Evolutionary conservation across 2,113 vertebrate genomes (phyloP).

Genomic region (Ibidorhyncha struthersii): DNA sequence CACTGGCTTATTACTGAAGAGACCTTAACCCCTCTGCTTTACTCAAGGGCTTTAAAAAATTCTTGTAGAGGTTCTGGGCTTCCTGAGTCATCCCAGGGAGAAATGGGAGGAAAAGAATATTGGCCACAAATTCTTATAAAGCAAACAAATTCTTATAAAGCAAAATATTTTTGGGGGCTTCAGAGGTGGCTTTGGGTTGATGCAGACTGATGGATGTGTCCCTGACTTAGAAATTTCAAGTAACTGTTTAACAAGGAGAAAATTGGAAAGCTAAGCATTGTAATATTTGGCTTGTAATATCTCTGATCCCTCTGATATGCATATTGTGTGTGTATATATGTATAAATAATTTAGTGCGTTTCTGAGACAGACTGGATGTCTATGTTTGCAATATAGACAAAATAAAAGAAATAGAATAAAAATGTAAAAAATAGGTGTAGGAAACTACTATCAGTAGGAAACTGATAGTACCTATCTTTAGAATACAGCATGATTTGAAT

Average conservation of each 20-base stretch:
- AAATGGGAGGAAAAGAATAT: background rate
- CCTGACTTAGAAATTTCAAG: background rate
- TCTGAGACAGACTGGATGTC: background rate
- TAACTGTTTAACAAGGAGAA: background rate
- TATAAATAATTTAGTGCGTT: background rate
- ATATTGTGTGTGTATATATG: background rate
- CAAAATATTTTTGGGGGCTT: background rate
- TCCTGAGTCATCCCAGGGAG: background rate
- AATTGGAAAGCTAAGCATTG: background rate
- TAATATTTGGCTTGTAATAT: background rate
- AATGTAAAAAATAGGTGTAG: background rate
- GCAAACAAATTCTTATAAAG: background rate
- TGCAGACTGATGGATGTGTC: background rate
- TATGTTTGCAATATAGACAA: background rate
- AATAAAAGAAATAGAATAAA: background rate
- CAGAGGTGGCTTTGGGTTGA: background rate
- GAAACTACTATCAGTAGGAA: no score
- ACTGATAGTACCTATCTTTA: background rate
- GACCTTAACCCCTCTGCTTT: background rate
- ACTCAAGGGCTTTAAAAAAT: background rate
- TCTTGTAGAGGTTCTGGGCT: background rate
- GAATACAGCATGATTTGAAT: background rate
- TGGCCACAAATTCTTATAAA: background rate
- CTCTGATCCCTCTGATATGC: background rate
- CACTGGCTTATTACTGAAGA: background rate